Evolutionary conservation across 1,140 invertebrate species (phyloP), one percentile per base, ranked within the genome.

Genomic region (Watersipora subatra): DNA sequence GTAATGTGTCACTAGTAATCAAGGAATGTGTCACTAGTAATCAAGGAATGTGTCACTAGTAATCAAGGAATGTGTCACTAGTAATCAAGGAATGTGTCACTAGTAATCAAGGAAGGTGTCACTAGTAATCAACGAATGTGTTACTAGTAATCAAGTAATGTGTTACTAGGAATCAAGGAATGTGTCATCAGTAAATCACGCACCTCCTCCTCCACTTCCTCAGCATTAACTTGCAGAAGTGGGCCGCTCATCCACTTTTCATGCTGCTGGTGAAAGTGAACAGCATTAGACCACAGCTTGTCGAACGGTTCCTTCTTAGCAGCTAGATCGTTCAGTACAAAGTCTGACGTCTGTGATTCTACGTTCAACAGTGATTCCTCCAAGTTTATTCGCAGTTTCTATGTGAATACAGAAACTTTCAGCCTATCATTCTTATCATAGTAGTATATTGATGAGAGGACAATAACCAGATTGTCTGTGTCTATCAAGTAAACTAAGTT

Each of bases 281-380:
- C 84, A 2, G 90, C 87, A 0, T 89, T 92, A 68, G 89, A 87
- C 93, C 93, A 97, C 19, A 97, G 82, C 72, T 87, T 89, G 72
- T 93, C 87, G 78, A 91, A 93, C 2, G 90, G 91, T 59, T 94
- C 91, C 46, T 93, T 86, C 25, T 85, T 83, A 1, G 84, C 78
- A 19, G 88, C 77, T 84, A 94, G 90, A 62, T 84, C 82, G 34
- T 86, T 83, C 3, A 97, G 79, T 64, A 85, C 83, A 28, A 86
- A 82, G 73, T 92, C 94, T 12, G 86, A 84, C 0, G 89, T 90
- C 2, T 86, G 76, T 66, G 91, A 89, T 71, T 92, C 89, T 72
- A 91, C 87, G 69, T 92, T 91, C 1, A 97, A 76, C 20, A 96
- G 81, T 25, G 80, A 77, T 76, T 97, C 92, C 73, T 97, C 93